Conservation (phyloP, 2,888 invertebrate species). For the Maniola hyperantus region DNA sequence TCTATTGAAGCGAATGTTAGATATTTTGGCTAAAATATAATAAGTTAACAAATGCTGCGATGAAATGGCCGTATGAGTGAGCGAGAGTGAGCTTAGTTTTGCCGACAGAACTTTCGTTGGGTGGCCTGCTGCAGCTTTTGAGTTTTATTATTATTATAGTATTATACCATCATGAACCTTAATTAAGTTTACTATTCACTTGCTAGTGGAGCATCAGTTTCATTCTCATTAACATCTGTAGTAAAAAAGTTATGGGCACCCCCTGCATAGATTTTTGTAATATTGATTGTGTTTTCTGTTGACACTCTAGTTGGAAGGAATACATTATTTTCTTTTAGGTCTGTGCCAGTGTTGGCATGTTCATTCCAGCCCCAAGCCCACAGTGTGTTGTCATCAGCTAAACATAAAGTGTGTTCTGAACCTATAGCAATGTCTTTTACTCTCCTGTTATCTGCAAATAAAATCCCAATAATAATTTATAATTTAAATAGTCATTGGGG, state of each 20-base stretch:
- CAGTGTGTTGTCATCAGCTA: constrained; percentile 84
- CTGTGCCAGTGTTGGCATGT: constrained; percentile 91
- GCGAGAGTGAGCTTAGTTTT: too few relatives aligned
- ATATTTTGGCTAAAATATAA: too few relatives aligned
- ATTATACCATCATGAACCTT: background rate
- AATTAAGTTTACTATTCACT: background rate
- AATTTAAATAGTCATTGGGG: background rate
- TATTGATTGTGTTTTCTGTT: constrained; percentile 46
- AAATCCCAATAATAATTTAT: constrained; percentile 1
- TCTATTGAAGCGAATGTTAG: too few relatives aligned
- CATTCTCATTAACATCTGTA: constrained; percentile 41
- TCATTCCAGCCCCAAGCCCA: constrained; percentile 96
- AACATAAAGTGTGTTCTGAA: constrained; percentile 90
- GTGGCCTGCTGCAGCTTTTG: too few relatives aligned
- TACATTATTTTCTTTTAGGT: constrained; percentile 52
- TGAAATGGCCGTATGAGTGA: too few relatives aligned
- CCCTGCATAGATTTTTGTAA: constrained; percentile 67
- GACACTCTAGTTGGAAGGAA: constrained; percentile 60
- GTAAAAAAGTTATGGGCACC: constrained; percentile 75
- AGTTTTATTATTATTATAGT: too few relatives aligned
- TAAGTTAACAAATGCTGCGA: too few relatives aligned
- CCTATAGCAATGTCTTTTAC: constrained; percentile 85
- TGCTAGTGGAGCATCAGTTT: background rate
- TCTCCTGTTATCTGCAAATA: constrained; percentile 67
- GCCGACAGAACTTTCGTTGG: too few relatives aligned